Percentiles rank a stretch among this genome's conserved stretches.
These are phyloP conservation scores for human DNA, from an alignment of 2,113 vertebrate species.

Conservation along the genomic window DNA sequence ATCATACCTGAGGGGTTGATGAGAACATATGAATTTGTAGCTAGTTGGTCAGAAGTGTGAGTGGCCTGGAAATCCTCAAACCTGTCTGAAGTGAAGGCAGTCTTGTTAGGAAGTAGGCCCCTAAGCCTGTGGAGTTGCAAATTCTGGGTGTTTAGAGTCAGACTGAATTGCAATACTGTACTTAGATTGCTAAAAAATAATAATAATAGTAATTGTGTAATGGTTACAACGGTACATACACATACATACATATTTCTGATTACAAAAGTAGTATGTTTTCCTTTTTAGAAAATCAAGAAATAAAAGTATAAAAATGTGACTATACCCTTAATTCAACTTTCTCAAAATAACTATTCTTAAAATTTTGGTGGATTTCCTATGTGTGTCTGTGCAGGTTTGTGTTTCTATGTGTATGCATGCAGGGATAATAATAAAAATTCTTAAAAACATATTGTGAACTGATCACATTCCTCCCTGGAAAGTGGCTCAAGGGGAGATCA, in stretches of 20 bases:
- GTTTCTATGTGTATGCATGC: background rate
- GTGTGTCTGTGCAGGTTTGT: background rate
- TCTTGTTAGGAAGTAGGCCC: background rate
- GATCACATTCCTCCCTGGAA: background rate
- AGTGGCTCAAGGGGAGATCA: background rate
- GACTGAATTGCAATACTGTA: background rate
- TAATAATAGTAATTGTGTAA: background rate
- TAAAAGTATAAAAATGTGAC: background rate
- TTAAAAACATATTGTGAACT: background rate
- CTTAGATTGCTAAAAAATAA: background rate
- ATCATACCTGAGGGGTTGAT: background rate
- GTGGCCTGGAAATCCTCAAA: background rate
- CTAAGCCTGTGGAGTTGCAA: background rate
- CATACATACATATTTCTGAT: background rate
- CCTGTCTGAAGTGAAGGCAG: background rate
- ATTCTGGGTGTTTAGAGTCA: background rate
- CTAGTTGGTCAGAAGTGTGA: background rate
- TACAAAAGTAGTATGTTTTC: background rate
- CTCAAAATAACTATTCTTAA: background rate
- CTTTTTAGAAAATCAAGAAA: background rate
- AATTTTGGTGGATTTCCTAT: background rate
- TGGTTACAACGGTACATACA: background rate
- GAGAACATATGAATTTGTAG: background rate
- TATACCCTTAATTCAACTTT: background rate
- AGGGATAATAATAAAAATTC: background rate